Base-by-base conservation (phyloP, 2,113 vertebrate genomes). In the Phoxinus phoxinus region DNA sequence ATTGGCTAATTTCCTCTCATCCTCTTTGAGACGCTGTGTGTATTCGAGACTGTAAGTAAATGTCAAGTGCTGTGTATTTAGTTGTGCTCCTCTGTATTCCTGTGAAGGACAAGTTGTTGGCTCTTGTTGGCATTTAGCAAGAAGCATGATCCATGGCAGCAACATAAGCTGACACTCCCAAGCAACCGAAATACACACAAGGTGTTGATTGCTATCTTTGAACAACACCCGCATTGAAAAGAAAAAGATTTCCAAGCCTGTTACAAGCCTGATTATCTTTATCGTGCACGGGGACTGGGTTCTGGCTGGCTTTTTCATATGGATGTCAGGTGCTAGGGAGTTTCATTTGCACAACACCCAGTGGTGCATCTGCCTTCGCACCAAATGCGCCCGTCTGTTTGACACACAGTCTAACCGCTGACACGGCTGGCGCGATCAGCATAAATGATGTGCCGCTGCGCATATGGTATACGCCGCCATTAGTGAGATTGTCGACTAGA, bases 51-150 rank as follows among this genome's bases (percentile, higher is more conserved):
- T 80, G 27, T 51, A 71, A 88, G 82, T 82, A 90, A 90, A 88
- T 88, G 85, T 86, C 87, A 89, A 85, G 79, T 80, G 63, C 37
- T 80, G 30, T 86, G 81, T 85, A 79, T 73, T 80, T 83, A 83
- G 78, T 84, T 87, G 41, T 74, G 37, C 7, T 51, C 53, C n/a
- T 81, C 35, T 46, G 41, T 86, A 72, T 86, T 69, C 32, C 46
- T 17, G 19, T 84, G 73, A 81, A 86, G 78, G 79, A 86, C 81
- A 84, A 82, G 83, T 17, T 65, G 69, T 81, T 87, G 72, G 84
- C 61, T 74, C 84, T 81, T 67, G 77, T 78, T 87, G 87, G 72
- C 86, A 76, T 86, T 69, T 86, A 83, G 65, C 35, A 65, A 65
- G 30, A 78, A 63, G 59, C 48, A 6, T 82, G 78, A 86, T 86